A percentile compares a stretch with the other conserved stretches of the same genome.
Conservation (phyloP, 2,797 vertebrate genomes). For the Clamator glandarius region DNA sequence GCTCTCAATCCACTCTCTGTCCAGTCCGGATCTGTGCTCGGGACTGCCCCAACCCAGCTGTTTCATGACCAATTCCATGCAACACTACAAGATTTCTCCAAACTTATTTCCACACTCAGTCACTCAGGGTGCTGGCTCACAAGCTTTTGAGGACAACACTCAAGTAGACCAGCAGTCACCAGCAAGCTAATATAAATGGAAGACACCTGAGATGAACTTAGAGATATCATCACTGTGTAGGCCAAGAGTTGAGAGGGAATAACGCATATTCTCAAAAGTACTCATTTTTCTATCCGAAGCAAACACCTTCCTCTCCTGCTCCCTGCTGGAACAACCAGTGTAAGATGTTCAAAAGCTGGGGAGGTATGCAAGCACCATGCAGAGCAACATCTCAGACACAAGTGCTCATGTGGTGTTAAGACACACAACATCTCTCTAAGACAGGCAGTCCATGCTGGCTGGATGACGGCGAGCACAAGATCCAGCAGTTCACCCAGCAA, state of each 20-base stretch:
- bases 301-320: not conserved
- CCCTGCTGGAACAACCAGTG: not conserved
- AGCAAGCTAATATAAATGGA: not conserved
- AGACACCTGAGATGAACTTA: not conserved
- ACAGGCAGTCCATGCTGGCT: not conserved
- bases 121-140: not conserved
- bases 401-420: not conserved
- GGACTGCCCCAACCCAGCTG: no score
- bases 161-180: not conserved
- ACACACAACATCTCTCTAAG: not conserved
- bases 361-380: not conserved
- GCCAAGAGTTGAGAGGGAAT: not conserved
- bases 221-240: not conserved
- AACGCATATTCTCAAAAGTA: not conserved
- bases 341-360: not conserved
- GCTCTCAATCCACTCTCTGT: no score
- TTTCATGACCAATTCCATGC: not conserved
- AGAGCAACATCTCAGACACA: not conserved
- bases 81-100: not conserved
- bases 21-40: no score
- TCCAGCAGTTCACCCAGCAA: not conserved
- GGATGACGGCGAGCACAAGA: not conserved
- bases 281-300: not conserved
- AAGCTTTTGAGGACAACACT: not conserved
- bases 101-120: not conserved